Percentiles rank a stretch among this genome's conserved stretches.
Conservation (phyloP, 2,113 vertebrate genomes). For the Alaudala cheleensis region DNA sequence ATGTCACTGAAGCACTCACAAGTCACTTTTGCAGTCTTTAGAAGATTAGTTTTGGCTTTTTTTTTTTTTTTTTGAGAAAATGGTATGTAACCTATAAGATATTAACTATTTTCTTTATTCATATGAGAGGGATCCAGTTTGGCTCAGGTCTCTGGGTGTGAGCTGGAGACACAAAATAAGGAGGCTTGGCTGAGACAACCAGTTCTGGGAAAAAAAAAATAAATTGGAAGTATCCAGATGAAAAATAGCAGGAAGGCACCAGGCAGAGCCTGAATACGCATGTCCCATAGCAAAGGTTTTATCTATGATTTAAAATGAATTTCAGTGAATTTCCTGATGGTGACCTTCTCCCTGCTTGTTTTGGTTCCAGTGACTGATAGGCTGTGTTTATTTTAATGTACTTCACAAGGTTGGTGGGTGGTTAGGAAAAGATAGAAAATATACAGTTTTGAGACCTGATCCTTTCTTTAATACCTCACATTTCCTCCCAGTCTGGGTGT, state of each 20-base stretch:
- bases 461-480: neutral
- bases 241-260: neutral
- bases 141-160: neutral
- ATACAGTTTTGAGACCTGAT: neutral
- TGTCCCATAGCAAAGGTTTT: neutral
- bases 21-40: neutral
- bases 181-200: neutral
- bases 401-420: neutral
- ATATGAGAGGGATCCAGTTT: neutral
- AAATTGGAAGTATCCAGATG: neutral
- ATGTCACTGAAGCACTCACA: neutral
- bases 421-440: neutral
- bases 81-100: fast-evolving
- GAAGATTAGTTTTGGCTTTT: neutral
- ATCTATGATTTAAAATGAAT: neutral
- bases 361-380: neutral
- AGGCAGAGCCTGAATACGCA: neutral
- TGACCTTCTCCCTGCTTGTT: neutral
- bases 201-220: neutral
- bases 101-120: neutral
- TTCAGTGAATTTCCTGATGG: neutral
- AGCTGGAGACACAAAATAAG: neutral
- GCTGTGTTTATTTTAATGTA: neutral
- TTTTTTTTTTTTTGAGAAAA: neutral
- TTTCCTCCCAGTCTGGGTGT: neutral